Evolutionary conservation across 1,140 invertebrate species (phyloP).

Genomic region (Catajapyx aquilonaris): DNA sequence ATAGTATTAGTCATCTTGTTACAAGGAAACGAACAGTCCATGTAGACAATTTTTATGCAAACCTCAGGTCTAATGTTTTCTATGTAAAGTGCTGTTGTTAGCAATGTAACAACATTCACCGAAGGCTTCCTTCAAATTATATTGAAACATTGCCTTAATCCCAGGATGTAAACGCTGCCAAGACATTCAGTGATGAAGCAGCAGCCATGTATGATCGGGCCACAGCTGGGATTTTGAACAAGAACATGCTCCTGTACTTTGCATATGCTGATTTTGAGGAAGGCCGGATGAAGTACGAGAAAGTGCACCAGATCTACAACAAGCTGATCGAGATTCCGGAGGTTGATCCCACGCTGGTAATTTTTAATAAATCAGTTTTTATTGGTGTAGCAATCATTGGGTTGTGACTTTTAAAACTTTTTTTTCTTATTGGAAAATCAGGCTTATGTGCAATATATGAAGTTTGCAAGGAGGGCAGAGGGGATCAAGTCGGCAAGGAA

Average conservation of each 20-base stretch:
- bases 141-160: too few relatives aligned
- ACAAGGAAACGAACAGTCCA: too few relatives aligned
- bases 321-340: constrained; percentile 70
- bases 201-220: constrained; percentile 85
- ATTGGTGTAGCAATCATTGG: too few relatives aligned
- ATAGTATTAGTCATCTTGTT: too few relatives aligned
- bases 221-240: constrained; percentile 58
- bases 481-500: constrained; percentile 88
- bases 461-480: constrained; percentile 88
- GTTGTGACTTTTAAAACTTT: too few relatives aligned
- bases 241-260: constrained; percentile 88
- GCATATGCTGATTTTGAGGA: constrained; percentile 99
- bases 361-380: constrained; percentile 17
- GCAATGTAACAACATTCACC: too few relatives aligned
- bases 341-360: constrained; percentile 83
- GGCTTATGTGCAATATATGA: constrained; percentile 98
- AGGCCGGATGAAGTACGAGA: constrained; percentile 85
- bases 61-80: too few relatives aligned
- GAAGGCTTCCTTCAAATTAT: too few relatives aligned
- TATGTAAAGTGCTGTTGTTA: too few relatives aligned
- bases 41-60: too few relatives aligned
- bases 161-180: constrained; percentile 74
- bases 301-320: constrained; percentile 92
- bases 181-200: constrained; percentile 81
- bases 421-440: constrained; percentile 19